Base-by-base conservation (phyloP, 2,888 invertebrate genomes). In the Lasioglossum malachurum region DNA sequence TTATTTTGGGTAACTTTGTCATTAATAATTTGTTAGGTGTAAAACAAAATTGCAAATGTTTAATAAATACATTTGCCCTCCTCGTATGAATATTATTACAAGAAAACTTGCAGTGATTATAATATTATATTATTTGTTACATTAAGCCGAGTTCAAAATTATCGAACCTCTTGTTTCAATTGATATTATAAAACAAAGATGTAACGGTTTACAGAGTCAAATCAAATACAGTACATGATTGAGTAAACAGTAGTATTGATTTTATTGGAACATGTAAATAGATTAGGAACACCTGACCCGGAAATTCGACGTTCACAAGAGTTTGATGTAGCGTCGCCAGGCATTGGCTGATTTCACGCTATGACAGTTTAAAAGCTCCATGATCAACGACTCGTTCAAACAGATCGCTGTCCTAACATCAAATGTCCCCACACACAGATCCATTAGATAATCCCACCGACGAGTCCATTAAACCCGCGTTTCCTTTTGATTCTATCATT, bases 381-480 rank as follows among this genome's bases (percentile, higher is more conserved):
- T 19, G 27, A 83, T 84, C 78, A 77, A 84, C 67, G 57, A 74
- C 41, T 60, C 69, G 69, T 84, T 75, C 84, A 71, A 77, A 78
- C 41, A 84, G 84, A 84, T 84, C 44, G 38, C 64, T 74, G 57
- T 46, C 76, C 84, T 69, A 84, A 77, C 82, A 44, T 27, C 60
- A 41, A 75, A 75, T 41, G 60, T 74, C 53, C 35, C 60, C 16
- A 4, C 38, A 53, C 49, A 57, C 41, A 57, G 46, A 77, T 69
- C 53, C 14, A 71, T 44, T 49, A 74, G 73, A 67, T 60, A 77
- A 84, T 67, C 31, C 60, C 27, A 49, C 53, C 41, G 35, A 69
- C 74, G 69, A 69, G 57, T 67, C 78, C 78, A 84, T 84, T 71
- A 84, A 84, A 84, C 53, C 38, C 77, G 69, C 67, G 76, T 35